phyloP scores from a whole-genome alignment of 2,113 vertebrate species.

The Albula glossodonta region DNA sequence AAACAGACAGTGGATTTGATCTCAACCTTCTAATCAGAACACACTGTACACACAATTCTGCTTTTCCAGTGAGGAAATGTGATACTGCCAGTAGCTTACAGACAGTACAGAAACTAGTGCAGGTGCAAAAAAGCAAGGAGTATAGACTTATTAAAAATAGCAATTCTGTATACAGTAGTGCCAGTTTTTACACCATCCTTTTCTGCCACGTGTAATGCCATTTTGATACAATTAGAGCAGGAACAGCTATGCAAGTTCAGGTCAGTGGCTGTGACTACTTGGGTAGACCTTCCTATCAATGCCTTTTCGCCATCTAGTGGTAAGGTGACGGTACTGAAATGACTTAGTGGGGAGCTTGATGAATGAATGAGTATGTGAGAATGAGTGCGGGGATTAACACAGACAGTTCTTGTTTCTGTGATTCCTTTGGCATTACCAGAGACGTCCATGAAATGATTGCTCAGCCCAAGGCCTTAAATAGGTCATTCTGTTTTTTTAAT shows the following conservation, averaged over 20 bases:
- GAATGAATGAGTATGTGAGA: neutral
- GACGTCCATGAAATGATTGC: neutral
- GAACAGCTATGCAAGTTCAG: no score
- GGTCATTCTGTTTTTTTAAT: neutral
- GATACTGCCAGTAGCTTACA: neutral
- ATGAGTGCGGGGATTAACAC: neutral
- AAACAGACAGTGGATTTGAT: constrained; percentile 2
- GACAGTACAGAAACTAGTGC: neutral
- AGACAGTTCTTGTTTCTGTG: neutral
- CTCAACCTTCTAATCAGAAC: neutral
- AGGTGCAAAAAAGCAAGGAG: neutral
- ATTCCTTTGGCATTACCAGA: neutral
- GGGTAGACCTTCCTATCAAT: neutral
- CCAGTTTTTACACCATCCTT: neutral
- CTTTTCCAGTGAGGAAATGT: neutral
- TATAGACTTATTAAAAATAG: neutral
- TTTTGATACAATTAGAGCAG: neutral
- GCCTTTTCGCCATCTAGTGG: neutral
- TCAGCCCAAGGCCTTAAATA: neutral
- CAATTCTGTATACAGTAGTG: neutral
- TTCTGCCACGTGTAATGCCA: neutral
- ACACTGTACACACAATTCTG: neutral
- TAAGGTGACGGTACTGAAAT: neutral
- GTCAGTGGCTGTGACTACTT: neutral
- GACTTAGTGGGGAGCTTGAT: neutral